phyloP scores from a whole-genome alignment of 2,113 vertebrate species.

The Eulemur rufifrons region DNA sequence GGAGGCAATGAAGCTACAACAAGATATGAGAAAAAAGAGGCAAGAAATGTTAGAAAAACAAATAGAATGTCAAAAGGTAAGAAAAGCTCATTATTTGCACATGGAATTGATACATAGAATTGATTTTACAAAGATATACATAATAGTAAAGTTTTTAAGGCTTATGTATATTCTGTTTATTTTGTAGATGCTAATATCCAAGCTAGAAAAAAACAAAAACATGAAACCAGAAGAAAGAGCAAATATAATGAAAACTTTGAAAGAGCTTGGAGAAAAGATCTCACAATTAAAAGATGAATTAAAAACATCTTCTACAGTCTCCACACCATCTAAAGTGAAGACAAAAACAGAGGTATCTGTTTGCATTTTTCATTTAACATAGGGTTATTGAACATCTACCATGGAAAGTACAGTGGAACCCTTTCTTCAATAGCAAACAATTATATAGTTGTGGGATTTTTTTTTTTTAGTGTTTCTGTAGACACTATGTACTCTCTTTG shows the following conservation, averaged over 20 bases:
- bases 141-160: not conserved
- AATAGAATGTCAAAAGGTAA: slow-evolving; percentile 98
- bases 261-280: slow-evolving; percentile 96
- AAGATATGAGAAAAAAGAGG: slow-evolving; percentile 99
- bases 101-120: not conserved
- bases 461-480: not conserved
- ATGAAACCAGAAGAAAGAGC: slow-evolving; percentile 97
- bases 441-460: not conserved
- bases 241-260: slow-evolving; percentile 97
- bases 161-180: slow-evolving; percentile 31
- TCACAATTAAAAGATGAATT: slow-evolving; percentile 95
- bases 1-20: slow-evolving; percentile 97
- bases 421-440: not conserved
- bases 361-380: not conserved
- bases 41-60: slow-evolving; percentile 97
- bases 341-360: slow-evolving; percentile 93
- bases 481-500: not conserved
- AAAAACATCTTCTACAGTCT: slow-evolving; percentile 87
- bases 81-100: not conserved
- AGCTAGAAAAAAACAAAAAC: slow-evolving; percentile 95
- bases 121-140: not conserved
- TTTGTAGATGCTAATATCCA: slow-evolving; percentile 94
- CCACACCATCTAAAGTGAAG: slow-evolving; percentile 89
- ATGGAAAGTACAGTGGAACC: not conserved
- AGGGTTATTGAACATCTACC: not conserved